Base-by-base conservation (phyloP, 2,888 invertebrate species). In the Scaeva pyrastri region DNA sequence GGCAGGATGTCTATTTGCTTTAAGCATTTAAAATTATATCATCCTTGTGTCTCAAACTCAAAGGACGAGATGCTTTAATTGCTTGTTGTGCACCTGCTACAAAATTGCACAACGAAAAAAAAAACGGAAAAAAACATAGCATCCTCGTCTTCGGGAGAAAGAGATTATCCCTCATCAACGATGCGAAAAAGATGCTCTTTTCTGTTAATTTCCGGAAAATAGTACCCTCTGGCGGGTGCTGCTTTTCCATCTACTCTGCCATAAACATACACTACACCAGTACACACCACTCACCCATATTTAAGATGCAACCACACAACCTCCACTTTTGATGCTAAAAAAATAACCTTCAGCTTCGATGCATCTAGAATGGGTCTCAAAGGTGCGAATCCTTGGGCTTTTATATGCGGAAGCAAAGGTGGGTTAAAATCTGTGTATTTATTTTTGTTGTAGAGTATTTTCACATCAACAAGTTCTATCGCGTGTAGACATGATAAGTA, bases 181-280 rank as follows among this genome's bases (percentile, higher is more conserved):
- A 82, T 78, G 82, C 76, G 88, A 68, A 83, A 76, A 78, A 86
- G 79, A 82, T 78, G 75, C 68, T 86, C 48, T 64, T 83, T 88
- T 87, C 88, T 88, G 88, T 87, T 88, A 90, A 90, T 90, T 90
- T 90, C 90, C 90, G 90, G 89, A 73, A 84, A 88, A 86, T 74
- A 86, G 81, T 80, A 75, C 79, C 84, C 79, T 78, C 83, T 10
- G 56, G 82, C 75, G 36, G 26, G 11, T 62, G n/a, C n/a, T 62
- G n/a, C 2, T 64, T n/a, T n/a, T 26, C 43, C 43, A 26, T 70
- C 41, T 60, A 3, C 21, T 11, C 23, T 43, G 26, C 62, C 48
- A 66, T 48, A 43, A 5, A 23, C n/a, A 21, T 12, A 21, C 14
- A n/a, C n/a, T n/a, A n/a, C n/a, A n/a, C n/a, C n/a, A n/a, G 2